Base-by-base conservation (phyloP, 2,888 invertebrate genomes). In the Drosophila atripex region DNA sequence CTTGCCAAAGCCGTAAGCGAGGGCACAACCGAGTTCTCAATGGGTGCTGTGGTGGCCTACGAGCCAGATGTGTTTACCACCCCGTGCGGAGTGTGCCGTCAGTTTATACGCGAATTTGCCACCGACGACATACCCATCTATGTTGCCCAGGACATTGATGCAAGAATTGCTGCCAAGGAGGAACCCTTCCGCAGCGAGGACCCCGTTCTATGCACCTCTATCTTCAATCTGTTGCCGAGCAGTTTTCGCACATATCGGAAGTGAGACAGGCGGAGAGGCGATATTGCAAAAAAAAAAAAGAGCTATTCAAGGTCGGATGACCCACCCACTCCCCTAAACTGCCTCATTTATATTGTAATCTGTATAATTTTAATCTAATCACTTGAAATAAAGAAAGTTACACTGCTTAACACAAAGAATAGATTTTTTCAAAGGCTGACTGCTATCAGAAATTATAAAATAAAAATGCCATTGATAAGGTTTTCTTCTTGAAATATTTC, bases 71-170 rank as follows among this genome's bases (percentile, higher is more conserved):
- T 88, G 7, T 95, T 95, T 77, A 95, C 95, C 0, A 92, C 95
- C 0, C 98, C 98, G 0, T 98, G 98, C 88, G 98, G 98, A 0
- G 94, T 96, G 3, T 98, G 98, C 90, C 93, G 98, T 38, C 98
- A 98, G 89, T 93, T 95, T 52, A 93, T 97, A 46, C 93, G 93
- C 64, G 97, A 97, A 90, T 97, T 97, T 89, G 92, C 86, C 54
- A 92, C 92, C 38, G 92, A 92, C 0, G 94, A 96, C 76, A 94
- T 96, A 50, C 93, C 94, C 46, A 92, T 98, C 30, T 97, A 95
- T 89, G 91, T 97, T 66, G 93, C 95, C 51, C 95, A 94, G 83
- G 95, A 73, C 1, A 38, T 95, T 0, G 85, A 86, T 28, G 60
- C 64, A 1, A 47, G 69, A 25, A 14, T 56, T 28, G 39, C 21